Evolutionary conservation across 1,140 invertebrate species (phyloP).

Genomic region (Ceratina australensis): DNA sequence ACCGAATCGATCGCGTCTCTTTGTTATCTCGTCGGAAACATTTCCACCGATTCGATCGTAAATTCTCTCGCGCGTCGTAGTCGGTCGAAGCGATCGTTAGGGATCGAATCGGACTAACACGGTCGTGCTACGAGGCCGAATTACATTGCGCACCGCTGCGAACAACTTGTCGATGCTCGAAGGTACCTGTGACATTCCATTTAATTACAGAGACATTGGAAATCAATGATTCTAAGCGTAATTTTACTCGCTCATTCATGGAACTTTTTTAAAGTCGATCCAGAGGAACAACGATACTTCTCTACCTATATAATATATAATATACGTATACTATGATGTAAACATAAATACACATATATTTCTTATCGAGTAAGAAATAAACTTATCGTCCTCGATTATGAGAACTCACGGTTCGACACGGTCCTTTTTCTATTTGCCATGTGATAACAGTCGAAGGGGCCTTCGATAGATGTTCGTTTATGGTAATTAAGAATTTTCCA

Average conservation of each 20-base stretch:
- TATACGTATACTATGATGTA: neutral
- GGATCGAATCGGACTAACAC: neutral
- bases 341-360: neutral
- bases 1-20: constrained; percentile 28
- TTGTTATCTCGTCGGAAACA: constrained; percentile 3
- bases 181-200: constrained; percentile 40
- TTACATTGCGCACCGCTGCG: constrained; percentile 1
- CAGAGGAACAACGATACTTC: constrained; percentile 43
- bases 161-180: constrained; percentile 29
- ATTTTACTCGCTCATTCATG: constrained; percentile 14
- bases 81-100: neutral
- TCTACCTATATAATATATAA: constrained; percentile 11
- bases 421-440: constrained; percentile 44
- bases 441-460: constrained; percentile 60
- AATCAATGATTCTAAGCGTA: neutral
- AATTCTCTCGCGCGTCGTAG: neutral
- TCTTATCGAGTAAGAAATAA: constrained; percentile 27
- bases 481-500: constrained; percentile 47
- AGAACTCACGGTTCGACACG: constrained; percentile 44
- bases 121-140: neutral
- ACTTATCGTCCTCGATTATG: constrained; percentile 33
- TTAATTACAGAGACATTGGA: constrained; percentile 15
- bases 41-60: neutral
- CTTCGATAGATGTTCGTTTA: constrained; percentile 51
- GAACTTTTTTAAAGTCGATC: constrained; percentile 47